These are phyloP conservation scores for Dryobates pubescens DNA, from an alignment of 2,797 vertebrate genomes.

Conservation along the genomic window DNA sequence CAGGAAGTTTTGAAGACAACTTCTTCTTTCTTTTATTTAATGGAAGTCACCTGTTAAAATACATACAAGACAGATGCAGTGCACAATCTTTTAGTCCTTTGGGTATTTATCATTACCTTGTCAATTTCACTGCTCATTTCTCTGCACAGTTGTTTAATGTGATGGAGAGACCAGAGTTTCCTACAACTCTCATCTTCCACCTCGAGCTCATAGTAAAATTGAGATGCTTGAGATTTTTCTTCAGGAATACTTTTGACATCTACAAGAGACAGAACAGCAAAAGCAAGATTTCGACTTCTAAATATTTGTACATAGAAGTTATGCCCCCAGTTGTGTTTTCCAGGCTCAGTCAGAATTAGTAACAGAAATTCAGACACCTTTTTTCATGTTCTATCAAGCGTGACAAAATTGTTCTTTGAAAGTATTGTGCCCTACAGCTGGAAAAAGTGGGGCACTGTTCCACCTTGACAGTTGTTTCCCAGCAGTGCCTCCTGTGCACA, in stretches of 20 bases:
- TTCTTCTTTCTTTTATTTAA: neutral
- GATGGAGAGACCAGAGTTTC: neutral
- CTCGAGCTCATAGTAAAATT: neutral
- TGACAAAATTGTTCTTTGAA: conserved; percentile 4
- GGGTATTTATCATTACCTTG: neutral
- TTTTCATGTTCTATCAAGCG: neutral
- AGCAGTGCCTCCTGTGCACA: neutral
- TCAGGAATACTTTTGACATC: neutral
- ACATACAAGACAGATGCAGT: neutral
- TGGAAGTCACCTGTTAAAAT: neutral
- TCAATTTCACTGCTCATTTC: neutral
- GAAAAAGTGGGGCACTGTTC: neutral
- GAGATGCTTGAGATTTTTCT: neutral
- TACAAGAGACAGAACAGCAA: neutral
- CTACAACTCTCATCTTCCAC: neutral
- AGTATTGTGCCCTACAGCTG: neutral
- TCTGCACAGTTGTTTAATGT: neutral
- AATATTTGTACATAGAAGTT: neutral
- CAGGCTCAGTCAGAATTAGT: neutral
- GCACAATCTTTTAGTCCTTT: neutral
- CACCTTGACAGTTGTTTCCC: neutral
- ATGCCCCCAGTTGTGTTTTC: neutral
- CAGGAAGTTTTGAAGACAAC: neutral
- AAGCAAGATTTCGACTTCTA: neutral
- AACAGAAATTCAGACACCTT: neutral